These are phyloP conservation scores for Chalcis sispes DNA, from an alignment of 2,888 invertebrate genomes.

Conservation along the genomic window DNA sequence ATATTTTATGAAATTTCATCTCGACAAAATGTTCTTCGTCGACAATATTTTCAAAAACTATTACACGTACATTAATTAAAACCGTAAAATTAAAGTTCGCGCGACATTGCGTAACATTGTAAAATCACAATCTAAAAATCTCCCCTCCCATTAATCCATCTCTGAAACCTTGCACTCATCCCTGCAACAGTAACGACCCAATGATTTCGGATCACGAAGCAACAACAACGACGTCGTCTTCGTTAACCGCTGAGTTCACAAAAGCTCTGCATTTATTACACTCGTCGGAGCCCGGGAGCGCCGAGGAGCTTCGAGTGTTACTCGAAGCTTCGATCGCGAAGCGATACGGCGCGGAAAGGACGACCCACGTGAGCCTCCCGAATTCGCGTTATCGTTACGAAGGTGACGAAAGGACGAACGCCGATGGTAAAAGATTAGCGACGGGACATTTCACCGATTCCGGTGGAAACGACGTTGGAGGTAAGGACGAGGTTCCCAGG, in stretches of 20 bases:
- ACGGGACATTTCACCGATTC: conserved; percentile 50
- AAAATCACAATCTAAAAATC: too few relatives aligned
- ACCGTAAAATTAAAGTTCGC: too few relatives aligned
- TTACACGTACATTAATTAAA: too few relatives aligned
- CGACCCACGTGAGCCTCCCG: conserved; percentile 3
- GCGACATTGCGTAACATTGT: too few relatives aligned
- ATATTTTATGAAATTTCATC: too few relatives aligned
- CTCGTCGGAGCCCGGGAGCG: conserved; percentile 65
- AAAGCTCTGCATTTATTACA: conserved; percentile 64
- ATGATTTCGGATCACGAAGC: conserved; percentile 27
- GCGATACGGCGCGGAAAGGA: conserved; percentile 58
- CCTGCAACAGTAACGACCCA: too few relatives aligned
- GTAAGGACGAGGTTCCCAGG: conserved; percentile 63
- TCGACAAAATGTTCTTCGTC: too few relatives aligned
- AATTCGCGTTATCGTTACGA: not conserved
- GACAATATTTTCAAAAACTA: too few relatives aligned
- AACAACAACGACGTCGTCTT: not conserved
- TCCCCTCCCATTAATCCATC: too few relatives aligned
- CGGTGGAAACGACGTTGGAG: conserved; percentile 36
- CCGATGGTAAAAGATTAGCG: not conserved
- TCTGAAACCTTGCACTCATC: too few relatives aligned
- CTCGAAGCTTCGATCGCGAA: conserved; percentile 62
- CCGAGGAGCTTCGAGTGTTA: conserved; percentile 64
- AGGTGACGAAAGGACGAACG: not conserved
- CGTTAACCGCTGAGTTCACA: conserved; percentile 61